Base-by-base conservation (phyloP, 2,113 vertebrate genomes). In the Gavialis gangeticus region DNA sequence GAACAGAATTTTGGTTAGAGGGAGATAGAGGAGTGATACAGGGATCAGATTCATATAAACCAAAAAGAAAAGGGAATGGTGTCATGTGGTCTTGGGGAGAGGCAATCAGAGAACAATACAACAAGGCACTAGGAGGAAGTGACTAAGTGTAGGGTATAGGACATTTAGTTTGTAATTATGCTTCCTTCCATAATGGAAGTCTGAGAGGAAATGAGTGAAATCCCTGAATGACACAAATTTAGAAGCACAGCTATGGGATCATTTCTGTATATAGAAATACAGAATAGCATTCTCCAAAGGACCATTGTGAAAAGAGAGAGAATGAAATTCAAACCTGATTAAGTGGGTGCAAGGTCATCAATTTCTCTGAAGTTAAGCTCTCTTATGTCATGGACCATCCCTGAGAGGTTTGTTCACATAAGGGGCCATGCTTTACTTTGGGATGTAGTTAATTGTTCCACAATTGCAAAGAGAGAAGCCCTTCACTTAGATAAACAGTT, bases 81-180 rank as follows among this genome's bases (percentile, higher is more conserved):
- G 13, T 1, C 2, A 87, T 21, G 2, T 34, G 34, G 54, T 46
- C 57, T 86, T 75, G 0, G 0, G 0, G 0, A 27, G 25, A 0
- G 1, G 73, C 58, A 60, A 21, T 7, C 30, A 21, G 46, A 16
- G 15, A 25, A 56, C 34, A 12, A 46, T 22, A 37, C 21, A 73
- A 73, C 34, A 71, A 13, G 22, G 5, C 21, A 11, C 0, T 0
- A 10, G 11, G 12, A 37, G 34, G 46, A 46, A 73, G 5, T 13
- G 22, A 25, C 9, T 37, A 4, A 0, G 0, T 9, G 2, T 3
- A 57, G 30, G 16, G 58, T 27, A 18, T 22, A 66, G 14, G 21
- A 7, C 12, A 10, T 24, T 76, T 22, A 5, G 67, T 67, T 5
- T 75, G 86, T 78, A 73, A 66, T 4, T 59, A 2, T 1, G 1